A percentile compares a stretch with the other conserved stretches of the same genome.
phyloP scores from a whole-genome alignment of 2,888 invertebrate genomes.

The Alloscopus bannaensis region DNA sequence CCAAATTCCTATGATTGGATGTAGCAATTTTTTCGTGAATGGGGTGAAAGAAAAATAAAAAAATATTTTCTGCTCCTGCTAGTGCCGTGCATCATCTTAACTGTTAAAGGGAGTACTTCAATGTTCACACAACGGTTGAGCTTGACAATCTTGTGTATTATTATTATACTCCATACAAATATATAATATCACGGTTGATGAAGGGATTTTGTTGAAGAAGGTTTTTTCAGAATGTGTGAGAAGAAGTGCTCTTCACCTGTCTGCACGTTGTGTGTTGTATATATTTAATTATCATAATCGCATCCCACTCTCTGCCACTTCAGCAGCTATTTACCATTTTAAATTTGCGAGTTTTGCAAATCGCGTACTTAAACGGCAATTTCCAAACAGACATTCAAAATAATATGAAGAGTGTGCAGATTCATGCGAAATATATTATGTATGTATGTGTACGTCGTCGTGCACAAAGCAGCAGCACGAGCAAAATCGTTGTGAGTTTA shows the following conservation, averaged over 20 bases:
- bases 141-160: too few relatives aligned
- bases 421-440: too few relatives aligned
- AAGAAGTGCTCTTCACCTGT: slow-evolving; percentile 9
- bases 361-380: slow-evolving; percentile 26
- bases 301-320: slow-evolving; percentile 19
- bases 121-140: too few relatives aligned
- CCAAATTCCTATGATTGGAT: slow-evolving; percentile 16
- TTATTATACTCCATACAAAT: too few relatives aligned
- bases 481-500: too few relatives aligned
- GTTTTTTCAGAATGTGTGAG: slow-evolving; percentile 1
- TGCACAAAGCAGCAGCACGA: too few relatives aligned
- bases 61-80: background rate
- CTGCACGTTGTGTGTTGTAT: background rate
- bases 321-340: slow-evolving; percentile 38
- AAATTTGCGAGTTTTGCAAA: slow-evolving; percentile 31
- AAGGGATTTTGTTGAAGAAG: background rate
- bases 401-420: too few relatives aligned
- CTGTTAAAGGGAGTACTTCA: too few relatives aligned
- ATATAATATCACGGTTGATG: too few relatives aligned
- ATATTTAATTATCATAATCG: slow-evolving; percentile 23
- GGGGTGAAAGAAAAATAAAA: slow-evolving; percentile 1
- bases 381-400: background rate
- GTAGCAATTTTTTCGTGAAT: slow-evolving; percentile 12
- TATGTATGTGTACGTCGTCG: too few relatives aligned
- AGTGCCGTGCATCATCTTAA: too few relatives aligned